Conservation (phyloP, 2,888 invertebrate species). For the Aethes cnicana region DNA sequence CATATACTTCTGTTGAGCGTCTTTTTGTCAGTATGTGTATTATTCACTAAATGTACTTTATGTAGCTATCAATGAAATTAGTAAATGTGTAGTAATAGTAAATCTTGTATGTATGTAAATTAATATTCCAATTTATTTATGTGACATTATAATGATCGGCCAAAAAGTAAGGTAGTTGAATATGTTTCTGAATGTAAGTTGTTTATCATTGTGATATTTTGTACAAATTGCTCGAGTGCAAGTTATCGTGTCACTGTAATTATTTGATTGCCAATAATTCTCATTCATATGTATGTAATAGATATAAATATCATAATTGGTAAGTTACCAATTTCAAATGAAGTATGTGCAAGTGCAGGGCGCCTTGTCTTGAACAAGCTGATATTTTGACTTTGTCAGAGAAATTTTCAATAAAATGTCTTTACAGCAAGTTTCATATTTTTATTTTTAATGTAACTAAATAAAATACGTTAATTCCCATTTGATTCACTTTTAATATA, state of each 20-base stretch:
- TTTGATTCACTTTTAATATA: conserved; percentile 73
- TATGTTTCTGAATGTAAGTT: conserved; percentile 50
- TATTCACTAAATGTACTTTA: conserved; percentile 7
- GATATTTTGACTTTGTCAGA: conserved; percentile 60
- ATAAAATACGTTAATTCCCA: conserved; percentile 51
- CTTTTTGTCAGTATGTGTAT: conserved; percentile 26
- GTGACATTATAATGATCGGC: conserved; percentile 22
- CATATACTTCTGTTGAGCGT: conserved; percentile 60
- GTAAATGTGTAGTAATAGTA: conserved; percentile 25
- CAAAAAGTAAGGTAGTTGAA: conserved; percentile 29
- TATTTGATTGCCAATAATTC: conserved; percentile 34
- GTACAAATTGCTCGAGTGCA: conserved; percentile 73
- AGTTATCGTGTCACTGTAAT: conserved; percentile 52
- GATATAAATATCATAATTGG: conserved; percentile 22
- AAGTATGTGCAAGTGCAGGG: conserved; percentile 76
- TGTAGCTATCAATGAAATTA: conserved; percentile 13
- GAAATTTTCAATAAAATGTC: conserved; percentile 74
- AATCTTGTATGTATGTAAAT: conserved; percentile 16
- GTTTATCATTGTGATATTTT: conserved; percentile 74
- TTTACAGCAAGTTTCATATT: conserved; percentile 37
- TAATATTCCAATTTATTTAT: conserved; percentile 21
- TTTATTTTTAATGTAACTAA: conserved; percentile 36
- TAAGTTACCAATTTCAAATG: conserved; percentile 46
- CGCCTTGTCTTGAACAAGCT: conserved; percentile 65
- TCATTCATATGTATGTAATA: conserved; percentile 22